phyloP scores from a whole-genome alignment of 2,888 invertebrate species.

The Phasia obesa region DNA sequence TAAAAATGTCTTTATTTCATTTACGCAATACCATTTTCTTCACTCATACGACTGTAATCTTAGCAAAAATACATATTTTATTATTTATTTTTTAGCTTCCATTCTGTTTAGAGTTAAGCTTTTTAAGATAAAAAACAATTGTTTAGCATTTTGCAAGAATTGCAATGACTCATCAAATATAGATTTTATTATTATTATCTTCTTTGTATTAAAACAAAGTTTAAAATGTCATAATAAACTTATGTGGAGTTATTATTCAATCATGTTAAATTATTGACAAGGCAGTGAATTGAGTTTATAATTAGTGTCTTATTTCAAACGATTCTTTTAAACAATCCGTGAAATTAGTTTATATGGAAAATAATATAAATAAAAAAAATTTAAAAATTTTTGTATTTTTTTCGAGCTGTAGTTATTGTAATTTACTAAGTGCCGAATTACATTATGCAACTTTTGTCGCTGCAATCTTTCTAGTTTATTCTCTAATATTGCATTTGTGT shows the following conservation, averaged over 20 bases:
- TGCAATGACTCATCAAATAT: conserved; percentile 34
- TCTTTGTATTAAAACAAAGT: conserved; percentile 21
- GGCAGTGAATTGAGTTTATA: background rate
- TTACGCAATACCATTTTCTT: background rate
- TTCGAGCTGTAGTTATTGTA: no score
- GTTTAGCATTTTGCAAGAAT: conserved; percentile 27
- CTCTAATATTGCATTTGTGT: no score
- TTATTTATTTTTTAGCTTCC: conserved; percentile 11
- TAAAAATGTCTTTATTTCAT: background rate
- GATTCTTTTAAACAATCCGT: background rate
- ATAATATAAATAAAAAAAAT: no score
- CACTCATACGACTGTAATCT: background rate
- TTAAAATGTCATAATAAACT: conserved; percentile 33
- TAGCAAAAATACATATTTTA: conserved; percentile 24
- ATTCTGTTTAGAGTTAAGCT: background rate
- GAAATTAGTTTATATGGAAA: no score
- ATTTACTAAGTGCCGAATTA: no score
- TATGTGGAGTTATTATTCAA: conserved; percentile 15
- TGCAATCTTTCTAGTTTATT: no score
- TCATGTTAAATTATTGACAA: conserved; percentile 22
- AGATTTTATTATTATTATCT: conserved; percentile 14
- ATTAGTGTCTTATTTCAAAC: background rate
- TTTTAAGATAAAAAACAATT: conserved; percentile 5
- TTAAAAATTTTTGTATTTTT: no score
- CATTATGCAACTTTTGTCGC: no score